Base-by-base conservation (phyloP, 2,888 invertebrate species). In the Melanotus villosus region DNA sequence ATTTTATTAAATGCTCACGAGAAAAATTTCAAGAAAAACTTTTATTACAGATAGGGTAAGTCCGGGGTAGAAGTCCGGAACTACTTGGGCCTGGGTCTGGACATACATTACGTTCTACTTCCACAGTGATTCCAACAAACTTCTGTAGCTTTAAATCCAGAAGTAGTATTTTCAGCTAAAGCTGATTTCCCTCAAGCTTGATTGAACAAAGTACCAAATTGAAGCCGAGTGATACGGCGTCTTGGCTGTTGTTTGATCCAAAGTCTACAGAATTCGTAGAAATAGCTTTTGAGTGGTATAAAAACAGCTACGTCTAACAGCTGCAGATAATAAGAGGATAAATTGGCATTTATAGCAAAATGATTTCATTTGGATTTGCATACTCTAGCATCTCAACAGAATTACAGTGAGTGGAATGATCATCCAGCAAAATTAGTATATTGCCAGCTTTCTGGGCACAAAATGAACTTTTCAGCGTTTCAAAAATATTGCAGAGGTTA, bases 401-500 rank as follows among this genome's bases (percentile, higher is more conserved):
- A 26, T 63, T 76, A 10, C 36, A 68, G 26, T 73, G 73, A n/a
- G 68, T 72, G 6, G 63, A 21, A 57, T 73, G 70, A 2, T 65
- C 70, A 62, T 73, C 71, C 3, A 73, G 26, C 43, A 71, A 50
- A 5, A 73, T 56, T n/a, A 73, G 12, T 21, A 65, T 41, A 38
- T 59, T 59, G 18, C 70, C 72, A 58, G 58, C 64, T 72, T 72
- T 38, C 68, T 32, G 36, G 70, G 70, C 1, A 54, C 19, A 41
- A 63, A 63, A 2, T 63, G 52, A 2, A 3, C 6, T 19, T 75
- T 65, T 7, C 78, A 50, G 79, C 77, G 78, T 10, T 70, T 56
- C 5, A 73, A 57, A 68, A 79, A 78, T 19, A 77, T 38, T 19
- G 73, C 70, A n/a, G 65, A 68, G 54, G 71, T 78, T 7, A 77